These are phyloP conservation scores for Hirudinaria manillensis DNA, from an alignment of 2,888 invertebrate genomes.

Conservation along the genomic window DNA sequence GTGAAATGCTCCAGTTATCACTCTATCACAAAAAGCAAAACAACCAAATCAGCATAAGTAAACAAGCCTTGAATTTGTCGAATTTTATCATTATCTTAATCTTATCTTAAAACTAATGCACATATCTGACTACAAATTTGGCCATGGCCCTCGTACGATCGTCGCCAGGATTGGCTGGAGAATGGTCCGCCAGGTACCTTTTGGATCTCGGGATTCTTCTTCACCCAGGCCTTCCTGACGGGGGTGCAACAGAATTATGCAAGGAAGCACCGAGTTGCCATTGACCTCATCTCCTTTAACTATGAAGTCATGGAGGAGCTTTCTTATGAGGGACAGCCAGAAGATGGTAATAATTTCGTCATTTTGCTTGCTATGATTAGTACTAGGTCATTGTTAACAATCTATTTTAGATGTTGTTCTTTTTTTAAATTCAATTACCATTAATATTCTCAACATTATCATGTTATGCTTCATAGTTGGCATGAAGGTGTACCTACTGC, in stretches of 20 bases:
- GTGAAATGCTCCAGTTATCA: background rate
- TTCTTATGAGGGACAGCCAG: slow-evolving; percentile 53
- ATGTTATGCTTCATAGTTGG: too few species aligned
- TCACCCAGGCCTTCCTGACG: slow-evolving; percentile 57
- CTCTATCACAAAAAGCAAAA: too few species aligned
- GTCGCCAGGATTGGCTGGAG: slow-evolving; percentile 56
- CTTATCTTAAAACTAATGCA: too few species aligned
- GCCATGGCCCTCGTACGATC: background rate
- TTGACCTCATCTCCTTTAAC: slow-evolving; percentile 54
- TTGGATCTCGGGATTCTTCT: slow-evolving; percentile 57
- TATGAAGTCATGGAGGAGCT: slow-evolving; percentile 61
- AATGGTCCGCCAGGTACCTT: slow-evolving; percentile 52
- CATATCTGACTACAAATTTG: background rate
- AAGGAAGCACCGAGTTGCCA: slow-evolving; percentile 55
- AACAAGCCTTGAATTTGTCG: too few species aligned
- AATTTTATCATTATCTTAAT: too few species aligned
- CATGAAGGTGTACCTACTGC: too few species aligned
- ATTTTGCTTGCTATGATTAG: background rate
- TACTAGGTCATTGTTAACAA: background rate
- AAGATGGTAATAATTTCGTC: slow-evolving; percentile 50
- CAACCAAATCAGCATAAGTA: too few species aligned
- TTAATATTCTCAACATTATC: too few species aligned
- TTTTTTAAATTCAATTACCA: too few species aligned
- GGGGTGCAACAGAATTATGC: slow-evolving; percentile 57
- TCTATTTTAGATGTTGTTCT: too few species aligned